Conservation (phyloP, 2,113 vertebrate genomes). For the Saguinus imperator region DNA sequence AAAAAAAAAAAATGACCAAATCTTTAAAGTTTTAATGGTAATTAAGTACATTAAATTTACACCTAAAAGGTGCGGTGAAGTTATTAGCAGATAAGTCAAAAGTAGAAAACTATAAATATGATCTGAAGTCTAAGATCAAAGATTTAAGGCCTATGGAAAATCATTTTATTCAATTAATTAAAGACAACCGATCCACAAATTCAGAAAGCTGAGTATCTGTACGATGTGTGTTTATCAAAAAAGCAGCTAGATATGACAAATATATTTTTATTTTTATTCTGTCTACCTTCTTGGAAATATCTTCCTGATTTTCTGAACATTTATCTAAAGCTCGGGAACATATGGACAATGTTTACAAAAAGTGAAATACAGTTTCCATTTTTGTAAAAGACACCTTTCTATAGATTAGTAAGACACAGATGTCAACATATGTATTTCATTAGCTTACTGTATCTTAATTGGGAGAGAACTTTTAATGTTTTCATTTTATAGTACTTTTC, state of each 20-base stretch:
- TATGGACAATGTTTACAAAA: conserved; percentile 37
- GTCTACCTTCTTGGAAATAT: conserved; percentile 49
- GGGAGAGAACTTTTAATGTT: conserved; percentile 26
- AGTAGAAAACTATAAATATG: conserved; percentile 44
- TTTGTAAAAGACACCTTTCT: conserved; percentile 19
- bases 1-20: conserved; percentile 30
- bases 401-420: conserved; percentile 18
- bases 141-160: conserved; percentile 26
- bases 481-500: conserved; percentile 8
- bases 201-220: neutral
- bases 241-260: conserved; percentile 54
- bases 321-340: conserved; percentile 48
- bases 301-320: conserved; percentile 46
- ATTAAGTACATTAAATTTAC: conserved; percentile 55
- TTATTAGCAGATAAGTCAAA: conserved; percentile 53
- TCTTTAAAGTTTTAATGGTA: conserved; percentile 41
- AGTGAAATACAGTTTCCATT: neutral
- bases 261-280: conserved; percentile 60
- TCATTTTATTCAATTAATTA: conserved; percentile 51
- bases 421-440: conserved; percentile 19
- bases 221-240: conserved; percentile 46
- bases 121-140: conserved; percentile 50
- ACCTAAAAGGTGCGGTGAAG: neutral
- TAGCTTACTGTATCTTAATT: conserved; percentile 17
- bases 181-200: conserved; percentile 36